These are phyloP conservation scores for Dryas iulia DNA, from an alignment of 1,140 invertebrate genomes.

Conservation along the genomic window DNA sequence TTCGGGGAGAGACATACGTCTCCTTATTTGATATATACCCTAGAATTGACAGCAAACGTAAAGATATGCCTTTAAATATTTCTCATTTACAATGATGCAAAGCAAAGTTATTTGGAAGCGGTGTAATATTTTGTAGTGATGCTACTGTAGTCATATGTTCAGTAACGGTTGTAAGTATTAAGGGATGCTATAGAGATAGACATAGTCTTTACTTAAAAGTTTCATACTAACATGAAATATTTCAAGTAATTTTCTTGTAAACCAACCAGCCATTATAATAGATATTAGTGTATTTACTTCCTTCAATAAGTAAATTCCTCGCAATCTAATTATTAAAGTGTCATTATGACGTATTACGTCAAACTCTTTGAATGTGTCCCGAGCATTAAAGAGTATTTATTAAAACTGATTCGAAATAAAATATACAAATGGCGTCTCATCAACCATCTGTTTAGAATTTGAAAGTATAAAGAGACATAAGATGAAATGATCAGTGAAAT, in stretches of 20 bases:
- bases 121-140: slow-evolving; percentile 19
- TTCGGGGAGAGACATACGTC: slow-evolving; percentile 83
- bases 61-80: slow-evolving; percentile 31
- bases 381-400: slow-evolving; percentile 12
- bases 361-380: slow-evolving; percentile 2
- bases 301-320: not conserved
- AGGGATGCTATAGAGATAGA: not conserved
- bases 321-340: not conserved
- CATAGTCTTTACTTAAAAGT: not conserved
- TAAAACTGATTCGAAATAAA: not conserved
- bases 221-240: slow-evolving; percentile 46
- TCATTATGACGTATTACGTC: slow-evolving; percentile 5
- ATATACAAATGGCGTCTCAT: slow-evolving; percentile 20
- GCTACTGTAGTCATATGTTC: slow-evolving; percentile 14
- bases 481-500: slow-evolving; percentile 67
- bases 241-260: slow-evolving; percentile 40
- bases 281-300: not conserved
- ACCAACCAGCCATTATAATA: slow-evolving; percentile 50
- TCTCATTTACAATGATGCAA: slow-evolving; percentile 24
- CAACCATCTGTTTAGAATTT: slow-evolving; percentile 21
- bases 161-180: not conserved
- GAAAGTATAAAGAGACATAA: slow-evolving; percentile 45
- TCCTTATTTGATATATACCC: slow-evolving; percentile 84
- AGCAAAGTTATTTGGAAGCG: slow-evolving; percentile 53
- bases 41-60: slow-evolving; percentile 73